Base-by-base conservation (phyloP, 2,113 vertebrate genomes). In the Perca fluviatilis region DNA sequence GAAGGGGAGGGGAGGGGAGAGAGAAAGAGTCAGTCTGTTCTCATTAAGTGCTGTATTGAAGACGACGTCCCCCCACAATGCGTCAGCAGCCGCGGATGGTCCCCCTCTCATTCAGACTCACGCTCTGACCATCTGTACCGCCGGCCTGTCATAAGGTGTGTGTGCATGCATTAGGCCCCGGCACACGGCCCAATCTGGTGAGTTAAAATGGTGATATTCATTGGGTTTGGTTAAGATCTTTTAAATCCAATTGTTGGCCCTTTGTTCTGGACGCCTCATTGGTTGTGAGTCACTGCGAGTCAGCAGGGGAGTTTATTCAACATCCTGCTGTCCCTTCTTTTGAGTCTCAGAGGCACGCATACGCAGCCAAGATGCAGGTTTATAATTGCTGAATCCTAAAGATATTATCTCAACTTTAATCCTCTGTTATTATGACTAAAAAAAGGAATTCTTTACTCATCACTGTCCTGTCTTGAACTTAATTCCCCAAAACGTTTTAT, bases 21-120 rank as follows among this genome's bases (percentile, higher is more conserved):
- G 84, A 90, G 89, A 91, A 83, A 91, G 93, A 95, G 95, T 94
- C 95, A 95, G 95, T 95, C 95, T 96, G 94, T 95, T 95, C 94
- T 96, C 93, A 95, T 95, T 96, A 96, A 95, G 92, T 95, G 91
- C 88, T 88, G 92, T 87, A 95, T 95, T 95, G 94, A 95, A 94
- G 95, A 91, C 89, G 91, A 88, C 88, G 86, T 90, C 92, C 92
- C 91, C 88, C 89, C 89, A 95, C 94, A 94, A 95, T 94, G 91
- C 90, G 92, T 94, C 90, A 93, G 92, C 93, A 91, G 91, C 91
- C 83, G 82, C 33, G 75, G 76, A 93, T 77, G 89, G 79, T 80
- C 87, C 87, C 88, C 83, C 72, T 89, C 89, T 92, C 93, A 95
- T 95, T 95, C 94, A 94, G 88, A 66, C 93, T 91, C 89, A 93